Evolutionary conservation across 2,888 invertebrate genomes (phyloP), one percentile per base, ranked within the genome.

Genomic region (Drosophila histrio): DNA sequence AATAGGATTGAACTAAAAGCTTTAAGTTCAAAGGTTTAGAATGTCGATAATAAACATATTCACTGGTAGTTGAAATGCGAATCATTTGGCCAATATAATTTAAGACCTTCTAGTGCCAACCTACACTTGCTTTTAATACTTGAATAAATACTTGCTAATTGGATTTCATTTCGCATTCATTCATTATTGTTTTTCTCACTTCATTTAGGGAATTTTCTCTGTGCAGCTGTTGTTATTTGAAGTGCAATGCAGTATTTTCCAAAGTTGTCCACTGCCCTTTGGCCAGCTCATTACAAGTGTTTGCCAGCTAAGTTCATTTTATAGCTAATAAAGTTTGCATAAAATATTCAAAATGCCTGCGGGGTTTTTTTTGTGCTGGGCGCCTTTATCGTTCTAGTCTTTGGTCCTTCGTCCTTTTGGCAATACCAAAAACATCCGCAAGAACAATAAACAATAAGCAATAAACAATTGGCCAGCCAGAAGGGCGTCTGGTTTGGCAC

Each of bases 401-500:
- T 28, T 22, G n/a, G 15, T 53, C 53, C 44, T 65, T 47, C 52
- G 24, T 28, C 34, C 50, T 17, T 57, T 39, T 50, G 56, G 43
- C 43, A 46, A 19, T 41, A 28, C 53, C 53, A 39, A 30, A 53
- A 50, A 38, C 54, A 58, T 57, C 36, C 44, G 34, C 47, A 53
- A 34, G 30, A 50, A 58, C 26, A 54, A 47, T 19, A 46, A 75
- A 74, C 71, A 81, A 72, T 80, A 78, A 64, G 47, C 53, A 63
- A 79, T 79, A 79, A 85, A 76, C 71, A 72, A 82, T 79, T 79
- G 65, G 72, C 54, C 57, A 61, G 38, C 39, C 52, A 70, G 38
- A 32, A 38, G 50, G 64, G 43, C 54, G 64, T 59, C 63, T 44
- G 32, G 38, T 38, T 38, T 49, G 52, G 39, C 24, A 19, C 21